Evolutionary conservation across 1,140 invertebrate species (phyloP).

Genomic region (Drosophila persimilis): DNA sequence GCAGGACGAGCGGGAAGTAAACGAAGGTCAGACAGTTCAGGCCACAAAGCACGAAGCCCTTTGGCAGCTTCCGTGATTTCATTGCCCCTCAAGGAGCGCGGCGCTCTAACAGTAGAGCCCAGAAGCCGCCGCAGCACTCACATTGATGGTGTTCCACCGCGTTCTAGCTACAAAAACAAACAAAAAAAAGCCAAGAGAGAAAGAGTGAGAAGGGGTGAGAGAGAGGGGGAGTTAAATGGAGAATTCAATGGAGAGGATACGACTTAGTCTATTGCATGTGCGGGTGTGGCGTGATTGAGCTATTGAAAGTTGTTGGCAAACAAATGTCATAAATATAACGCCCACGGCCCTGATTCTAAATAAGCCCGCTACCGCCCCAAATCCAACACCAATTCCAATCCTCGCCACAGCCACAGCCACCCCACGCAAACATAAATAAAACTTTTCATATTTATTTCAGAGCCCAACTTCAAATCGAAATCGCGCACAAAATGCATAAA

Average conservation of each 20-base stretch:
- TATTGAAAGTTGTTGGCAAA: slow-evolving; percentile 80
- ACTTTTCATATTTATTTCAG: slow-evolving; percentile 80
- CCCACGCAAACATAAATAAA: slow-evolving; percentile 72
- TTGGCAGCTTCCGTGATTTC: slow-evolving; percentile 82
- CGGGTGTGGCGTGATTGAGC: slow-evolving; percentile 70
- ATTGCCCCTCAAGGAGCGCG: slow-evolving; percentile 70
- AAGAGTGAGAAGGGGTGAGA: not conserved
- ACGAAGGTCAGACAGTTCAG: slow-evolving; percentile 78
- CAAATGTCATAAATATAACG: slow-evolving; percentile 79
- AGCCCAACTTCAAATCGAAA: slow-evolving; percentile 74
- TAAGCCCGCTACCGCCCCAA: not conserved
- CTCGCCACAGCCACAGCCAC: slow-evolving; percentile 1
- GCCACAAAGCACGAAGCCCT: slow-evolving; percentile 81
- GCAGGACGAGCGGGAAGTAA: slow-evolving; percentile 76
- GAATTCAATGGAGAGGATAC: slow-evolving; percentile 2
- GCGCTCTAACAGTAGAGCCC: slow-evolving; percentile 63
- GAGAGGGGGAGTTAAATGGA: not conserved
- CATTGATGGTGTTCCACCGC: slow-evolving; percentile 68
- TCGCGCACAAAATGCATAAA: slow-evolving; percentile 70
- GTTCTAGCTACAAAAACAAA: slow-evolving; percentile 32
- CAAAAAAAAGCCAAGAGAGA: not conserved
- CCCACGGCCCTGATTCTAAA: slow-evolving; percentile 36
- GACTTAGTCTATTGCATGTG: slow-evolving; percentile 51
- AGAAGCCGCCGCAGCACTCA: slow-evolving; percentile 66
- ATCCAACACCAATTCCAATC: not conserved